Evolutionary conservation across 2,888 invertebrate species (phyloP), one percentile per base, ranked within the genome.

Genomic region (Mactromeris polynyma): DNA sequence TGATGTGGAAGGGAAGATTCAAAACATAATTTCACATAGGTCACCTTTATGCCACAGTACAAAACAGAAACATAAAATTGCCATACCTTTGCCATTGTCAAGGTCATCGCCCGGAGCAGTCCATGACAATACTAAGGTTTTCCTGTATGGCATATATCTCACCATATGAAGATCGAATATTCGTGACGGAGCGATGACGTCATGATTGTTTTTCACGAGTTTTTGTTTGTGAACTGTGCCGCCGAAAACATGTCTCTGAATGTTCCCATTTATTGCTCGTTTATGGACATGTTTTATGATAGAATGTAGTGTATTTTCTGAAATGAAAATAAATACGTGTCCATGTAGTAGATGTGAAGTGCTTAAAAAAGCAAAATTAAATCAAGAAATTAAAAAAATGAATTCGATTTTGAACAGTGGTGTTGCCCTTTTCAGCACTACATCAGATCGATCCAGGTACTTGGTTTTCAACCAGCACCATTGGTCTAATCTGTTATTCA

Each of bases 81-180:
- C 31, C 85, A n/a, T 87, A 95, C 95, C 94, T 92, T 86, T 93
- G 26, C 94, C 94, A 17, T 89, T 81, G 77, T 95, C 95, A 11
- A 93, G 36, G 83, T 95, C 94, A 78, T 94, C 94, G 0, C 95
- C 95, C 26, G 95, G 93, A 0, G 95, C 94, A 19, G 95, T 95
- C 94, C 94, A 95, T 3, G 91, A 88, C 73, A 95, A 78, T 2
- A 91, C 90, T 1, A 95, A 88, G 0, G 92, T 92, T 38, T 92
- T 90, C 38, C 94, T 89, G 54, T 87, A 88, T 17, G 89, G 81
- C 6, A 91, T 89, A 38, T 94, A 93, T 40, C 89, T 93, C 40
- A 90, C 69, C 7, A 94, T 93, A 21, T 90, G 89, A 11, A 95
- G 90, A 80, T 95, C 95, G 0, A 92, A 92, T 46, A 95, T 92